Conservation (phyloP, 2,888 invertebrate genomes). For the Drosophila borborema region DNA sequence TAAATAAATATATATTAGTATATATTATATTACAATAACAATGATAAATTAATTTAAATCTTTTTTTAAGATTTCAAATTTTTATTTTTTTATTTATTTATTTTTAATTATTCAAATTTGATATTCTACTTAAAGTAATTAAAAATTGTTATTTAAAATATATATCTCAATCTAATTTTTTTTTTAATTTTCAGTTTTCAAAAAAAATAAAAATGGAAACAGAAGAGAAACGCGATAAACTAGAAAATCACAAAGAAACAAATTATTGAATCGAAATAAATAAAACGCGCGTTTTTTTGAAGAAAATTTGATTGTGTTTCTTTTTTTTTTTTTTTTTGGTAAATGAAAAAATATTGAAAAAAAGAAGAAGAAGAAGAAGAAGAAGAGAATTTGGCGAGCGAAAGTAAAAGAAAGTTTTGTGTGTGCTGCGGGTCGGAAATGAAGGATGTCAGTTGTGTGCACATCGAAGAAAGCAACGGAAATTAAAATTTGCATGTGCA, state of each 20-base stretch:
- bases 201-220: not conserved
- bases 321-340: conserved; percentile 9
- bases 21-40: not conserved
- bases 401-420: conserved; percentile 18
- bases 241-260: not conserved
- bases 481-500: conserved; percentile 82
- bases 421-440: conserved; percentile 67
- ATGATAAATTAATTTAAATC: not conserved
- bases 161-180: not conserved
- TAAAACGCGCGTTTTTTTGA: conserved; percentile 20
- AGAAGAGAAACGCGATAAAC: not conserved
- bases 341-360: not conserved
- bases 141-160: not conserved
- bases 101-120: too few species aligned
- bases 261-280: not conserved
- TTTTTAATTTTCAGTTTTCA: not conserved
- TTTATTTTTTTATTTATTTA: too few species aligned
- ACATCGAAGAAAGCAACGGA: conserved; percentile 78
- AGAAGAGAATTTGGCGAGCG: conserved; percentile 9
- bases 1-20: too few species aligned
- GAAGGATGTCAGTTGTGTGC: conserved; percentile 75
- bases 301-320: conserved; percentile 7
- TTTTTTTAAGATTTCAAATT: too few species aligned
- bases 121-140: too few species aligned
- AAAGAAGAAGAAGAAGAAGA: not conserved